Evolutionary conservation across 2,113 vertebrate species (phyloP).

Genomic region (Hippocampus guttulatus): DNA sequence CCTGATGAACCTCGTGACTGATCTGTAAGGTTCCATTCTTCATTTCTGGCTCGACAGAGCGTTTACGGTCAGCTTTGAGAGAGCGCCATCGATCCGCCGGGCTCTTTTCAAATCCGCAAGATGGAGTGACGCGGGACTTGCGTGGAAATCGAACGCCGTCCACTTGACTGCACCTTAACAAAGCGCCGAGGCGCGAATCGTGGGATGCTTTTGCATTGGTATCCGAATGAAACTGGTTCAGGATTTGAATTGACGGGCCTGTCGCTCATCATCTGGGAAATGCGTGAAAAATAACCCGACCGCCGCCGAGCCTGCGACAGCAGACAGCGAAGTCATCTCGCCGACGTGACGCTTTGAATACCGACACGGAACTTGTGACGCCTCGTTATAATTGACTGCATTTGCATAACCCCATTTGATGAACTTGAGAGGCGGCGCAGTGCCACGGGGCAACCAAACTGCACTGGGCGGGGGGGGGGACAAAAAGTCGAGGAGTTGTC

Average conservation of each 20-base stretch:
- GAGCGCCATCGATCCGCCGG: background rate
- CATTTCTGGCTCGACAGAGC: background rate
- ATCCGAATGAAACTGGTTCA: too few relatives aligned
- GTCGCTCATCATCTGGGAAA: too few relatives aligned
- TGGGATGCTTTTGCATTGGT: too few relatives aligned
- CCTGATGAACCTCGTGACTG: background rate
- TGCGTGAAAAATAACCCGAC: too few relatives aligned
- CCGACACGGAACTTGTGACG: constrained; percentile 32
- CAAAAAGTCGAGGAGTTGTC: background rate
- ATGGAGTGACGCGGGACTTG: background rate
- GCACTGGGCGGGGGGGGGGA: too few relatives aligned
- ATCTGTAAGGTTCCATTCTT: background rate
- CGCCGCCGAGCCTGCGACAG: too few relatives aligned
- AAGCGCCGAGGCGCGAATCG: too few relatives aligned
- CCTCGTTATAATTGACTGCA: constrained; percentile 35
- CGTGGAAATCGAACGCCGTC: background rate
- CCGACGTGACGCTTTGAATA: constrained; percentile 34
- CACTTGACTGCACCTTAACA: background rate
- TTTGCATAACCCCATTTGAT: constrained; percentile 43
- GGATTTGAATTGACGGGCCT: too few relatives aligned
- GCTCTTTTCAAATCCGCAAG: background rate
- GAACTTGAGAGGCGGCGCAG: constrained; percentile 20
- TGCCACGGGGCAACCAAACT: background rate
- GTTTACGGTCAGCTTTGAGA: background rate
- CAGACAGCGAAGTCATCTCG: background rate